A percentile compares a stretch with the other conserved stretches of the same genome.
Conservation (phyloP, 2,113 vertebrate genomes). For the Lamprotornis superbus region DNA sequence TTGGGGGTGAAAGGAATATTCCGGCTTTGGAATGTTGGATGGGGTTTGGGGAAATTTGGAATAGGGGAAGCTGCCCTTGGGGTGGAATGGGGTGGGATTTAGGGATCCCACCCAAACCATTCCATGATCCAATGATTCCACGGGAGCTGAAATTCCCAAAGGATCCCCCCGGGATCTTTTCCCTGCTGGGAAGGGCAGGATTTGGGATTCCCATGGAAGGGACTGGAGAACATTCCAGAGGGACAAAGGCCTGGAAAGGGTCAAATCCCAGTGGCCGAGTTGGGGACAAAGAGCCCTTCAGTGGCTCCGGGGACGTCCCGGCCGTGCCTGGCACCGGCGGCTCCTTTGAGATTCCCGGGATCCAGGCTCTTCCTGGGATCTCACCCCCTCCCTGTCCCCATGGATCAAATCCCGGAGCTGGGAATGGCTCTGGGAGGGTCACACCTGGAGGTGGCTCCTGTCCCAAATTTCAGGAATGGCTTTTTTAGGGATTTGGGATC, state of each 20-base stretch:
- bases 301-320: not conserved
- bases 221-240: not conserved
- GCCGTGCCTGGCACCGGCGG: not conserved
- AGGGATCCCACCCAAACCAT: not conserved
- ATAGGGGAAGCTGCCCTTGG: too few relatives aligned
- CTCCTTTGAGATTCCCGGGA: not conserved
- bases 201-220: not conserved
- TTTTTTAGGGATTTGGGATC: not conserved
- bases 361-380: not conserved
- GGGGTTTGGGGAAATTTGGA: not conserved
- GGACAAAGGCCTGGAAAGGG: not conserved
- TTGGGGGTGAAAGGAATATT: not conserved
- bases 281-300: not conserved
- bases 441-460: not conserved
- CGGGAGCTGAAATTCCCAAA: not conserved
- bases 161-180: not conserved
- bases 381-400: too few relatives aligned
- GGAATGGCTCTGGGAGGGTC: not conserved
- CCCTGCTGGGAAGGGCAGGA: too few relatives aligned
- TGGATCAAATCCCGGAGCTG: not conserved
- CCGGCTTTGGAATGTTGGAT: not conserved
- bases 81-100: not conserved
- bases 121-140: fast-evolving
- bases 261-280: fast-evolving
- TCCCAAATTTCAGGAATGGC: not conserved